Evolutionary conservation across 2,113 vertebrate genomes (phyloP).

Genomic region (Recurvirostra avosetta): DNA sequence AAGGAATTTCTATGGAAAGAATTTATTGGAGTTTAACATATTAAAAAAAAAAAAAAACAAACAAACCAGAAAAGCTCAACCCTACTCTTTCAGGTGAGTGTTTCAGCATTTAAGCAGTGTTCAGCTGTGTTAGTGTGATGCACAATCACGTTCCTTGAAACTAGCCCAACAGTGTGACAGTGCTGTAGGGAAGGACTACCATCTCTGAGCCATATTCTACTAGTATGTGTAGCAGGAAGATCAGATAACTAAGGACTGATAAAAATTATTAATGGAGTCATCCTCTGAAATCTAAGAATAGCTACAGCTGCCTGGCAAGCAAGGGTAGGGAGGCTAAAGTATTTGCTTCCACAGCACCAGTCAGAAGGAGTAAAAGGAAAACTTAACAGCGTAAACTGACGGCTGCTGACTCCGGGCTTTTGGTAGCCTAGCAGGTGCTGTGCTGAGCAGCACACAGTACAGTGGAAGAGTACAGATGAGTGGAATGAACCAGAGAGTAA

Average conservation of each 20-base stretch:
- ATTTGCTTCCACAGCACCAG: neutral
- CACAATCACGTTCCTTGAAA: neutral
- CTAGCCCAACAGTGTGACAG: neutral
- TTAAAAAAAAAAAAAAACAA: no score
- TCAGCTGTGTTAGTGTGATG: neutral
- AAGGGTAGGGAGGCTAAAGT: neutral
- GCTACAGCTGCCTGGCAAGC: neutral
- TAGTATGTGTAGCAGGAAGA: neutral
- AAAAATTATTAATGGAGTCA: neutral
- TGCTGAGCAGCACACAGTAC: neutral
- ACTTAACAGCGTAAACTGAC: neutral
- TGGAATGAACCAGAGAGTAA: neutral
- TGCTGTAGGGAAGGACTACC: neutral
- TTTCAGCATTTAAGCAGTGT: neutral
- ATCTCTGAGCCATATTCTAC: neutral
- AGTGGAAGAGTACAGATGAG: neutral
- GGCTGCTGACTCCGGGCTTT: constrained; percentile 11
- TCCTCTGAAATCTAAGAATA: neutral
- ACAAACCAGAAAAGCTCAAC: neutral
- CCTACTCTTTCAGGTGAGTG: neutral
- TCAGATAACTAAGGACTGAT: neutral
- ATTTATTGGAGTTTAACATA: neutral
- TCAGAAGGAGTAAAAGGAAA: neutral
- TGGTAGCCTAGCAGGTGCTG: neutral
- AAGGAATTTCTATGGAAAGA: neutral